Evolutionary conservation across 1,140 invertebrate species (phyloP), one percentile per base, ranked within the genome.

Genomic region (Metopolophium dirhodum): DNA sequence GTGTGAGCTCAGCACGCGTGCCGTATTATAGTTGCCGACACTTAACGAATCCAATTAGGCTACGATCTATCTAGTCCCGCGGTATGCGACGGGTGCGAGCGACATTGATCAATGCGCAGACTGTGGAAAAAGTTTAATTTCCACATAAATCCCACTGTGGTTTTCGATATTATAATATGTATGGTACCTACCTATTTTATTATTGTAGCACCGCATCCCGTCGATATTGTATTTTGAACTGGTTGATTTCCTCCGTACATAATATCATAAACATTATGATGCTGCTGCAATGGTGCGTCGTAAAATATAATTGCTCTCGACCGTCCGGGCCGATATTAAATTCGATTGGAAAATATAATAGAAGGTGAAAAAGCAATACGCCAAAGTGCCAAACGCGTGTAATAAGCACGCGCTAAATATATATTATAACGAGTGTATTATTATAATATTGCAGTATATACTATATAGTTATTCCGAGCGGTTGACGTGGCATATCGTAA

Each of bases 21-120:
- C 37, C 35, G 49, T 37, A 41, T 41, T 41, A 41, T 41, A 30
- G 87, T 20, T 68, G 61, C 51, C 8, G 23, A 61, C 23, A 41
- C n/a, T 61, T 90, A 35, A 90, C 37, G 26, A 90, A 90, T 90
- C 90, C 90, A 91, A 91, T 91, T 83, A 91, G 51, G 45, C 85
- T 77, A n/a, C 61, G 61, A n/a, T n/a, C 30, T 30, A 68, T 68
- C 30, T 77, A n/a, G 30, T 77, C 30, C 0, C 14, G 11, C 11
- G 23, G 14, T n/a, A 68, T n/a, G 61, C n/a, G 30, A 22, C 2
- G 51, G 51, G 22, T 54, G 8, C 82, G 20, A 8, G 37, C 7
- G 7, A n/a, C 83, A 30, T 26, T 86, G 41, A 86, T 86, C 83
- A 86, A 47, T 86, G 37, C 37, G 20, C 2, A 45, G 37, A 85